These are phyloP conservation scores for Ophioninae sp. DNA, from an alignment of 2,888 invertebrate genomes.

Conservation along the genomic window DNA sequence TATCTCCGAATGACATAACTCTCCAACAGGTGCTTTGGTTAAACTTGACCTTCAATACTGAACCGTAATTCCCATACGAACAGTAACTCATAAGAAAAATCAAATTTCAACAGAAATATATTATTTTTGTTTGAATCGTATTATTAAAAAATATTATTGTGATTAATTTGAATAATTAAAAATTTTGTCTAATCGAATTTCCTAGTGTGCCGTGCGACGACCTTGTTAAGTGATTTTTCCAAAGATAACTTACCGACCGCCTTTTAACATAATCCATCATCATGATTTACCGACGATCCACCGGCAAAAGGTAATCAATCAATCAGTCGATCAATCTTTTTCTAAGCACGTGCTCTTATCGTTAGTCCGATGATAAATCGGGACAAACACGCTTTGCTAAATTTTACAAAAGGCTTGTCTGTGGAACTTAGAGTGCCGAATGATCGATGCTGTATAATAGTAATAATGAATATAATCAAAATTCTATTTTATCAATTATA, in stretches of 20 bases:
- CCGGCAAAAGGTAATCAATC: neutral
- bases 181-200: neutral
- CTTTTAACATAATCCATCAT: neutral
- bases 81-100: neutral
- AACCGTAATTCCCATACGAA: neutral
- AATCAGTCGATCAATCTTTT: neutral
- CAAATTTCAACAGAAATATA: neutral
- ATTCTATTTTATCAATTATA: too few relatives aligned
- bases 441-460: neutral
- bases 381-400: neutral
- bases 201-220: neutral
- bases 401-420: neutral
- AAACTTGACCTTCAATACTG: neutral
- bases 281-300: neutral
- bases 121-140: neutral
- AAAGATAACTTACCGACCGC: neutral
- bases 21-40: neutral
- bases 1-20: neutral
- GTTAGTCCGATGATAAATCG: constrained; percentile 1
- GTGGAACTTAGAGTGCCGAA: neutral
- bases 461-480: neutral
- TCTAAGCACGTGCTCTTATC: constrained; percentile 1
- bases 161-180: neutral
- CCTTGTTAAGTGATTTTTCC: neutral
- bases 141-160: neutral